phyloP scores from a whole-genome alignment of 2,888 invertebrate genomes.

The Stegana nigrithorax region DNA sequence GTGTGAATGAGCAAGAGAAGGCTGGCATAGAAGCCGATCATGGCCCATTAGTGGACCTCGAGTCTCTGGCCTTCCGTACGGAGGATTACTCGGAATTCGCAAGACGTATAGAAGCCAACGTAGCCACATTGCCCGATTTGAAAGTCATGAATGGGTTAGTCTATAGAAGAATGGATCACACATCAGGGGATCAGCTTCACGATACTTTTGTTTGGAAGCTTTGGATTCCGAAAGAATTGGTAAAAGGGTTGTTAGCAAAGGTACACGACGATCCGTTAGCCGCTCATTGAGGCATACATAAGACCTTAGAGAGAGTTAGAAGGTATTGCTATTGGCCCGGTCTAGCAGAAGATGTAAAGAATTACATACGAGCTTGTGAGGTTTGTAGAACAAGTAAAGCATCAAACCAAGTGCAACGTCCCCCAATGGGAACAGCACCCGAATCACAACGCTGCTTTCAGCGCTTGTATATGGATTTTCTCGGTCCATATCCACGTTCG shows the following conservation, averaged over 20 bases:
- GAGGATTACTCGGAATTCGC: neutral
- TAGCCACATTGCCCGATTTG: neutral
- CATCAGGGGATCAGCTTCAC: conserved; percentile 5
- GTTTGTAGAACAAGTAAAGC: neutral
- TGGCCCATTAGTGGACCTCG: neutral
- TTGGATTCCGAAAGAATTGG: conserved; percentile 14
- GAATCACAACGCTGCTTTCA: conserved; percentile 3
- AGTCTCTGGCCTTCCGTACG: neutral
- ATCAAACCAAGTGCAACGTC: neutral
- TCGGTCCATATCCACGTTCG: conserved; percentile 8
- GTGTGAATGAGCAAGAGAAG: conserved; percentile 9
- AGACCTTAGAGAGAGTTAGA: neutral
- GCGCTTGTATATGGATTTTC: neutral
- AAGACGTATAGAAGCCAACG: neutral
- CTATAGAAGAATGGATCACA: neutral
- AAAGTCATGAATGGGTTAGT: neutral
- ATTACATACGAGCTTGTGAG: neutral
- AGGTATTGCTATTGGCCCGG: conserved; percentile 8
- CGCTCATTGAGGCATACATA: conserved; percentile 7
- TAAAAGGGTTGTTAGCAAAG: neutral
- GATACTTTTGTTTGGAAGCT: conserved; percentile 13
- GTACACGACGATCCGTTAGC: conserved; percentile 2
- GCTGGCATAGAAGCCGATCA: neutral
- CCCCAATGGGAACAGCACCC: neutral
- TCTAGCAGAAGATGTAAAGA: neutral